Evolutionary conservation across 2,888 invertebrate genomes (phyloP), one percentile per base, ranked within the genome.

Genomic region (Epistrophe eligans): DNA sequence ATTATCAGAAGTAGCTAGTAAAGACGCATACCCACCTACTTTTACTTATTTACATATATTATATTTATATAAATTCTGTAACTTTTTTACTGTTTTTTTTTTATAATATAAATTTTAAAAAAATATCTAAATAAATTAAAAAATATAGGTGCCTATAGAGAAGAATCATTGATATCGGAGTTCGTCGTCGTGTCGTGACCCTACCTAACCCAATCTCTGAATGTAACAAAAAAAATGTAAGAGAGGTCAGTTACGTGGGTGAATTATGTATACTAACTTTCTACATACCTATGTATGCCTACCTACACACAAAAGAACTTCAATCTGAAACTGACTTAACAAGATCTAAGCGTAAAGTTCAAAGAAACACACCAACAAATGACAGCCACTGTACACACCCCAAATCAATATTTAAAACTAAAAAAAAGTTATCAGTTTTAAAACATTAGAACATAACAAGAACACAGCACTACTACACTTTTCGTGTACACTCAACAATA

Each of bases 201-300:
- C 55, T 55, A 15, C 67, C 62, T 28, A 64, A 64, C 32, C 58
- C 52, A 55, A 80, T 57, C 73, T 40, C 73, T 40, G 8, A 73
- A 73, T 67, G 60, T 55, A 67, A 52, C 10, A n/a, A 45, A 62
- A 45, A 55, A n/a, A 60, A 15, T 10, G 8, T 28, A 62, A n/a
- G 43, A 43, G n/a, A 62, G 62, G 62, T 62, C 62, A 62, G 62
- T 62, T n/a, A 43, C 43, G 43, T 62, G 28, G 24, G 8, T 62
- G 62, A 24, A 11, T 24, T 35, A 28, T 32, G 19, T 52, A 13
- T 11, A n/a, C n/a, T 0, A 8, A 50, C 10, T 24, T 0, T 4
- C 24, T 24, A 52, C 50, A 24, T 24, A 52, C 24, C 8, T 15
- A 24, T 7, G 28, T 8, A 24, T 24, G 43, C 17, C 11, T 7